These are phyloP conservation scores for Toxostoma redivivum DNA, from an alignment of 2,113 vertebrate genomes.

Conservation along the genomic window DNA sequence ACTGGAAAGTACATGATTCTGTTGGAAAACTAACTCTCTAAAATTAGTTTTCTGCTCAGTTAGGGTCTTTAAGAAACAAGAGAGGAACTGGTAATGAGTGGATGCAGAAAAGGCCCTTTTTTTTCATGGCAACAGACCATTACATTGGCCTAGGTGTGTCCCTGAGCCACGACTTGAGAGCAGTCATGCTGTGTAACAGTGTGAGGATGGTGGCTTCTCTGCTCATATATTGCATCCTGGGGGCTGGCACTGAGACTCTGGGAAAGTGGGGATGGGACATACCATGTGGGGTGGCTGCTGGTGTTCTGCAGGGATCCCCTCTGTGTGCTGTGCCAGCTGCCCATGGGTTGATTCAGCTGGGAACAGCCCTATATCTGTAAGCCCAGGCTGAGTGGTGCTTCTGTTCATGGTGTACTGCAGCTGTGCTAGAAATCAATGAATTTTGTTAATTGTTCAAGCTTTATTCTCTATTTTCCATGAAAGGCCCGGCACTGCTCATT, in stretches of 20 bases:
- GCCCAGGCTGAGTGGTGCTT: neutral
- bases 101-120: neutral
- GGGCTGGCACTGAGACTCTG: neutral
- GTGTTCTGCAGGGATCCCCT: neutral
- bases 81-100: neutral
- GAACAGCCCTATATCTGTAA: neutral
- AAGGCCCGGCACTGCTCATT: neutral
- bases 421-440: neutral
- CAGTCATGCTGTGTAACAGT: rapidly evolving
- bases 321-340: neutral
- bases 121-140: neutral
- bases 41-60: neutral
- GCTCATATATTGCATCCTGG: neutral
- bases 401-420: neutral
- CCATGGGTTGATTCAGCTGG: rapidly evolving
- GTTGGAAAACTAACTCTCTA: neutral
- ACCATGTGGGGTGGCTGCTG: neutral
- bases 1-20: neutral
- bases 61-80: neutral
- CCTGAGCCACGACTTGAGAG: neutral
- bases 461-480: neutral
- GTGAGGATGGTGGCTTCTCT: neutral
- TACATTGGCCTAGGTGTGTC: rapidly evolving
- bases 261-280: neutral
- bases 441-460: neutral